A percentile compares a stretch with the other conserved stretches of the same genome.
Conservation (phyloP, 2,113 vertebrate species). For the Lontra canadensis region DNA sequence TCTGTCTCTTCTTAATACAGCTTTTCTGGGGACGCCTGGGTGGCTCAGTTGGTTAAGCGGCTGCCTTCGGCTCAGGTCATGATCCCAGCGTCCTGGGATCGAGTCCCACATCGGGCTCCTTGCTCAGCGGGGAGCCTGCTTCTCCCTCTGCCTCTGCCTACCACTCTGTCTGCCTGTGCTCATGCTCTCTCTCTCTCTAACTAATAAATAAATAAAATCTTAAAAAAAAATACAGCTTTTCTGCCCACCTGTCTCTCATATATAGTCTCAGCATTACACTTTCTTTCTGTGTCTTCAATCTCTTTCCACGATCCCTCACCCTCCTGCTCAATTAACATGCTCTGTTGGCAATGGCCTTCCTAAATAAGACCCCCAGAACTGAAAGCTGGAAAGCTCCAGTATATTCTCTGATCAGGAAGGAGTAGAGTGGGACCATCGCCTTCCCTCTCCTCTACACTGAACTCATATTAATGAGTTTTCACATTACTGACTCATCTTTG, state of each 20-base stretch:
- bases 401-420: neutral
- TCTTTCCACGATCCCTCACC: neutral
- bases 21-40: too few relatives aligned
- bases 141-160: too few relatives aligned
- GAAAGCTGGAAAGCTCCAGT: neutral
- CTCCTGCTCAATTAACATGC: neutral
- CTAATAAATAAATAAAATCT: too few relatives aligned
- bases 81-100: too few relatives aligned
- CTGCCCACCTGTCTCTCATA: neutral
- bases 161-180: too few relatives aligned
- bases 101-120: too few relatives aligned
- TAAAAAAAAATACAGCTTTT: neutral
- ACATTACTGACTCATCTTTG: neutral
- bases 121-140: too few relatives aligned
- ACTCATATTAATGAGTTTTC: neutral
- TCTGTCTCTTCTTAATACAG: neutral
- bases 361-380: neutral
- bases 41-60: too few relatives aligned
- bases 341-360: neutral
- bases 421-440: rapidly evolving
- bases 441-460: too few relatives aligned
- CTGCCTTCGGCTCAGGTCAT: too few relatives aligned
- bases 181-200: too few relatives aligned
- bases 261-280: neutral
- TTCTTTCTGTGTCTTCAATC: neutral